Percentiles rank a stretch among this genome's conserved stretches.
Evolutionary conservation across 2,113 vertebrate genomes (phyloP).

Genomic region (Protobothrops mucrosquamatus): DNA sequence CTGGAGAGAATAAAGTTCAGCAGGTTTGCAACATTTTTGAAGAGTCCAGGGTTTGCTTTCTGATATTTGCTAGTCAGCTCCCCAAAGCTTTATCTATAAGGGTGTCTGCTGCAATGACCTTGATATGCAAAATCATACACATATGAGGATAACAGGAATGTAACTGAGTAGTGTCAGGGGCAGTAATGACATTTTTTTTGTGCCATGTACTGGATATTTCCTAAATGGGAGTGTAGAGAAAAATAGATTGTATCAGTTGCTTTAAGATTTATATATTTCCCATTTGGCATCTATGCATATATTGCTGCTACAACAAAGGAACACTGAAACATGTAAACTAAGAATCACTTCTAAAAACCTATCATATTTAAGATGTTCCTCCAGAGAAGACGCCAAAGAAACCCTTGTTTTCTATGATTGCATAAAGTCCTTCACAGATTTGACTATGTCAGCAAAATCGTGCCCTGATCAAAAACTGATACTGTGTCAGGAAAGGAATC

Average conservation of each 20-base stretch:
- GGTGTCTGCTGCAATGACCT: background rate
- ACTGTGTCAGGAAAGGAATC: background rate
- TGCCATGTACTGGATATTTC: background rate
- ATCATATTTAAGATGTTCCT: background rate
- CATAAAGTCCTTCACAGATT: background rate
- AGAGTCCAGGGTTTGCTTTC: background rate
- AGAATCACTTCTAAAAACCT: background rate
- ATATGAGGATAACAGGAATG: background rate
- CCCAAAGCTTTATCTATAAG: background rate
- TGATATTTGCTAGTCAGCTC: background rate
- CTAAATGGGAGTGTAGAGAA: background rate
- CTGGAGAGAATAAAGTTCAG: background rate
- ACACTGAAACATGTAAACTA: background rate
- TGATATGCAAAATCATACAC: background rate
- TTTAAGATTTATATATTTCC: background rate
- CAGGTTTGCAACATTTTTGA: background rate
- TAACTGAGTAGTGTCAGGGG: background rate
- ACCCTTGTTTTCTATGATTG: background rate
- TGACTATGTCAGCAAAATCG: background rate
- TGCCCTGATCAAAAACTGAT: background rate
- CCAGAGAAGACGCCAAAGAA: background rate
- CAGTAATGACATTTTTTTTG: background rate
- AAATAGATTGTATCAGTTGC: background rate
- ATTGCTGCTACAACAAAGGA: background rate
- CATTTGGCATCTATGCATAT: background rate